A percentile compares a stretch with the other conserved stretches of the same genome.
phyloP scores from a whole-genome alignment of 2,888 invertebrate genomes.

The Uropetala carovei region DNA sequence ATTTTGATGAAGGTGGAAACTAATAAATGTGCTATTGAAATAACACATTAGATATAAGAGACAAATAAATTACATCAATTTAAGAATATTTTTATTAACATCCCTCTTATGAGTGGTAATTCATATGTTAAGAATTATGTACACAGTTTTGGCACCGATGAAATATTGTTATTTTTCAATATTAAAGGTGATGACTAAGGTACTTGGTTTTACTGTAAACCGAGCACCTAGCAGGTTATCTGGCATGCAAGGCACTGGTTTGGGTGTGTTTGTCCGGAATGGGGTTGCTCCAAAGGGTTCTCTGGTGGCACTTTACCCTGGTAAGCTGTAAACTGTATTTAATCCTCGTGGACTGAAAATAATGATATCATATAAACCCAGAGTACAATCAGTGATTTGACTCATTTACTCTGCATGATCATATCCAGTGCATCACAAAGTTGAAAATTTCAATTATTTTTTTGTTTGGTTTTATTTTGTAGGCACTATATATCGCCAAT shows the following conservation, averaged over 20 bases:
- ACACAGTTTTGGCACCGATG: too few relatives aligned
- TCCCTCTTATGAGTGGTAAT: too few relatives aligned
- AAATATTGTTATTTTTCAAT: background rate
- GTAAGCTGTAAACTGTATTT: constrained; percentile 2
- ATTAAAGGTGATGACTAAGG: constrained; percentile 46
- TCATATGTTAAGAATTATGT: too few relatives aligned
- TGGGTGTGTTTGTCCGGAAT: constrained; percentile 69
- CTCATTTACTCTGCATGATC: constrained; percentile 36
- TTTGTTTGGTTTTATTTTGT: constrained; percentile 69
- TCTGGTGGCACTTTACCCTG: constrained; percentile 70
- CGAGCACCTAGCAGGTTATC: constrained; percentile 49
- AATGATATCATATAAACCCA: background rate
- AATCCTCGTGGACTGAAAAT: too few relatives aligned
- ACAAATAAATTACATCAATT: too few relatives aligned
- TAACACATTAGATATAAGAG: too few relatives aligned
- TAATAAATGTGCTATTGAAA: too few relatives aligned
- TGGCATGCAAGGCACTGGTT: constrained; percentile 67
- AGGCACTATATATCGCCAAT: constrained; percentile 75
- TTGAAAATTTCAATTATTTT: too few relatives aligned
- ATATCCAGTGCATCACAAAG: constrained; percentile 26
- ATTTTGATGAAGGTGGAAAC: too few relatives aligned
- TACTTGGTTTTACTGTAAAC: constrained; percentile 38
- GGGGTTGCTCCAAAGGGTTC: constrained; percentile 70
- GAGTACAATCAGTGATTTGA: background rate
- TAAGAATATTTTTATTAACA: too few relatives aligned